A percentile compares a stretch with the other conserved stretches of the same genome.
These are phyloP conservation scores for Sisyra nigra DNA, from an alignment of 2,888 invertebrate genomes.

Conservation along the genomic window DNA sequence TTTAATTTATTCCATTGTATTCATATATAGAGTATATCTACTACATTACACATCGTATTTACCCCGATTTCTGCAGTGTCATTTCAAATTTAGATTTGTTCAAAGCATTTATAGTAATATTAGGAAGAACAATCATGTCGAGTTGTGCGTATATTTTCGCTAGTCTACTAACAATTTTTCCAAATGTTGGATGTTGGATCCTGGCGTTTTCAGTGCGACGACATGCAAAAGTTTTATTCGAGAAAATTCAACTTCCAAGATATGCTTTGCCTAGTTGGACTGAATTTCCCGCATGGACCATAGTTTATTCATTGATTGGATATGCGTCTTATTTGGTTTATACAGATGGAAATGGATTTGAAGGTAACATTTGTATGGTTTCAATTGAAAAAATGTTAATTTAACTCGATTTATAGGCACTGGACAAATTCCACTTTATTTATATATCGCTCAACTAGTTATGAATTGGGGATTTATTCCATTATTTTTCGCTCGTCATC, in stretches of 20 bases:
- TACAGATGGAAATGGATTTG: neutral
- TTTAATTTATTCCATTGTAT: too few species aligned
- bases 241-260: conserved; percentile 2
- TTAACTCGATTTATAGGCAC: neutral
- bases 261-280: conserved; percentile 3
- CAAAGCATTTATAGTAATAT: neutral
- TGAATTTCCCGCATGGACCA: neutral
- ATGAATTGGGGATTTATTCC: conserved; percentile 5
- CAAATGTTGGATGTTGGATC: conserved; percentile 1
- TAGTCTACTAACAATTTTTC: conserved; percentile 1
- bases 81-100: neutral
- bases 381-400: neutral
- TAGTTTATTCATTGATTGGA: neutral
- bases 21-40: too few species aligned
- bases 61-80: too few species aligned
- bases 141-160: neutral
- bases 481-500: conserved; percentile 2
- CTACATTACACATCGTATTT: too few species aligned
- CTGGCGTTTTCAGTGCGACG: neutral
- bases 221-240: neutral
- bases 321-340: conserved; percentile 4
- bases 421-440: neutral
- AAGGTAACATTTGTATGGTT: neutral
- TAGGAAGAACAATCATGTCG: too few species aligned
- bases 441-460: conserved; percentile 1